phyloP scores from a whole-genome alignment of 2,888 invertebrate species.

The Pandemis cinnamomeana region DNA sequence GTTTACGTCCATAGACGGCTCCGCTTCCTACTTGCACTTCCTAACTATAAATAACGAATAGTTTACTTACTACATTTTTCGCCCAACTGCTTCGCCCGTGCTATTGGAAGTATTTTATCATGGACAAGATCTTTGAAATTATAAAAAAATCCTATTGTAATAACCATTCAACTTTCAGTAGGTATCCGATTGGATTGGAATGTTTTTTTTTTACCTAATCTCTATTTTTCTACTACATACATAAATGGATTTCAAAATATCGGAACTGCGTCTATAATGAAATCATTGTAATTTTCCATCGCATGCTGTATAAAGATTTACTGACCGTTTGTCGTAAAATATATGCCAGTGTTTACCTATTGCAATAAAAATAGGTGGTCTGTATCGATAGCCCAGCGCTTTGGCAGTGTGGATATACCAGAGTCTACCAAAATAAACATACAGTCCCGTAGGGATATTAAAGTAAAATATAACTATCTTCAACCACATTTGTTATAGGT shows the following conservation, averaged over 20 bases:
- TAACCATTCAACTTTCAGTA: background rate
- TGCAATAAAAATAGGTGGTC: slow-evolving; percentile 12
- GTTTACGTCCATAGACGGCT: background rate
- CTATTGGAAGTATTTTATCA: background rate
- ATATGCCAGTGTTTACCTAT: slow-evolving; percentile 86
- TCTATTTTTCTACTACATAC: too few species aligned
- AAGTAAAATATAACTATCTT: background rate
- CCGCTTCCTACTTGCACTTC: background rate
- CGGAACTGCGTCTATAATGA: too few species aligned
- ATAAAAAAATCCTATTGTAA: background rate
- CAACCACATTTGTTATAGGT: background rate
- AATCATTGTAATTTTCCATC: background rate
- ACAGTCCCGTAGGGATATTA: background rate
- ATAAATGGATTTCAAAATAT: too few species aligned
- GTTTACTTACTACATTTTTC: background rate
- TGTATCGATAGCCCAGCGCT: background rate
- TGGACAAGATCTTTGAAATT: background rate
- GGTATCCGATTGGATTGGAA: too few species aligned
- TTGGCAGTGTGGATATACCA: background rate
- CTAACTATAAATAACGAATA: background rate
- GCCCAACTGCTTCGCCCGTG: background rate
- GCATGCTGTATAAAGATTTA: slow-evolving; percentile 11
- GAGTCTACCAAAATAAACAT: slow-evolving; percentile 6
- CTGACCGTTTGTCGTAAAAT: slow-evolving; percentile 52
- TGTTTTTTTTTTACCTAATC: too few species aligned